Percentiles rank a stretch among this genome's conserved stretches.
Conservation (phyloP, 2,797 vertebrate species). For the Sebastes matsubarae region DNA sequence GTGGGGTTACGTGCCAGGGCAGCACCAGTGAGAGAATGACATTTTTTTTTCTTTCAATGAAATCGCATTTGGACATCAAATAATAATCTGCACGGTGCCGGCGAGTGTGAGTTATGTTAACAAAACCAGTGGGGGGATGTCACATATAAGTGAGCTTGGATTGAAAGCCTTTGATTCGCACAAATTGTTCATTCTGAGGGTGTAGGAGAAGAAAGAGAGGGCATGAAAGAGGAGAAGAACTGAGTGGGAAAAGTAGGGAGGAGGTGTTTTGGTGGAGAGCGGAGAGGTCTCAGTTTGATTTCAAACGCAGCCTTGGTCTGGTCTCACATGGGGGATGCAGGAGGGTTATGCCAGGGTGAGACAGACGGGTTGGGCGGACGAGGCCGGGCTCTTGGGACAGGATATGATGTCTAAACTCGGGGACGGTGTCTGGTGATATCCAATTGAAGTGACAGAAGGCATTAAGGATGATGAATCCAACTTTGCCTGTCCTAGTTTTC, state of each 20-base stretch:
- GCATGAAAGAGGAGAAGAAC: slow-evolving; percentile 15
- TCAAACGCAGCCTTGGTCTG: slow-evolving; percentile 3
- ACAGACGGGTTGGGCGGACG: slow-evolving; percentile 38
- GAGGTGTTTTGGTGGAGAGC: background rate
- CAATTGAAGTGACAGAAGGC: slow-evolving; percentile 70
- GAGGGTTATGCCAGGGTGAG: slow-evolving; percentile 50
- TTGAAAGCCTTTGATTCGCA: slow-evolving; percentile 39
- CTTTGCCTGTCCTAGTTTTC: slow-evolving; percentile 68
- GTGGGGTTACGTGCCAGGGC: slow-evolving; percentile 37
- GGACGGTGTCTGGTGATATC: slow-evolving; percentile 57
- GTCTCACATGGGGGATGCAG: slow-evolving; percentile 10
- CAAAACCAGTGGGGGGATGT: slow-evolving; percentile 30
- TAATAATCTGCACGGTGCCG: slow-evolving; percentile 21
- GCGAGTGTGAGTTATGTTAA: slow-evolving; percentile 12
- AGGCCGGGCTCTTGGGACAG: slow-evolving; percentile 61
- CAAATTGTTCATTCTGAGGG: slow-evolving; percentile 24
- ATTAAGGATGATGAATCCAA: slow-evolving; percentile 66
- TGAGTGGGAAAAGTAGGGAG: background rate
- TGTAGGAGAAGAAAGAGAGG: background rate
- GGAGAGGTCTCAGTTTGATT: slow-evolving; percentile 30
- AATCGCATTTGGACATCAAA: slow-evolving; percentile 15
- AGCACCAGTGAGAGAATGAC: slow-evolving; percentile 1
- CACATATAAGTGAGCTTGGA: background rate
- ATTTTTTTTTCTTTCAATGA: background rate
- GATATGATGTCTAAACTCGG: slow-evolving; percentile 70